Conservation (phyloP, 2,888 invertebrate genomes). For the Phania funesta region DNA sequence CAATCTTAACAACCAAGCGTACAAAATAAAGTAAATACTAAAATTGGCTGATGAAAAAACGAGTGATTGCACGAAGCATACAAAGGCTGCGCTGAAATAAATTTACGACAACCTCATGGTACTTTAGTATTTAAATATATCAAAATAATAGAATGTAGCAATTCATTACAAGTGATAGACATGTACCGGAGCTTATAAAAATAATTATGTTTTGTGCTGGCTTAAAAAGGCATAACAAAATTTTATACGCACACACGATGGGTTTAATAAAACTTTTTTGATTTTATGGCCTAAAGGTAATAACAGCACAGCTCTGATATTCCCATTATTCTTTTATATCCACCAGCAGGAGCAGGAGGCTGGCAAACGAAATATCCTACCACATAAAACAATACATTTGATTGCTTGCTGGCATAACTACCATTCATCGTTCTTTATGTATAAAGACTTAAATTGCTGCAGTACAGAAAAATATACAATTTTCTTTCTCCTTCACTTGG, state of each 20-base stretch:
- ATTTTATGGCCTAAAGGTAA: constrained; percentile 71
- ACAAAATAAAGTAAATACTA: constrained; percentile 14
- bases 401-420: constrained; percentile 5
- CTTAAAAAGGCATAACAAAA: constrained; percentile 39
- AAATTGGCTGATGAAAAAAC: neutral
- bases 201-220: constrained; percentile 5
- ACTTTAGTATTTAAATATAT: constrained; percentile 48
- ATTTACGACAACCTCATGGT: constrained; percentile 48
- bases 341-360: constrained; percentile 23
- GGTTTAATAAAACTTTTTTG: constrained; percentile 67
- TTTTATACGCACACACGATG: neutral
- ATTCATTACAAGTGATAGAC: constrained; percentile 64
- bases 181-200: constrained; percentile 56
- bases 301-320: constrained; percentile 40
- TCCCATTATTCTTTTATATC: neutral
- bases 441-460: constrained; percentile 30
- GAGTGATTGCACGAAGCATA: neutral
- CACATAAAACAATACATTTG: constrained; percentile 47
- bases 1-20: constrained; percentile 30
- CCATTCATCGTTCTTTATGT: too few species aligned
- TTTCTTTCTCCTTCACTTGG: constrained; percentile 23
- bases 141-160: constrained; percentile 64
- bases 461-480: neutral
- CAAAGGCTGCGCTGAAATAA: constrained; percentile 43
- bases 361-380: constrained; percentile 40